Percentiles rank a stretch among this genome's conserved stretches.
Conservation (phyloP, 2,113 vertebrate genomes). For the Ia io region DNA sequence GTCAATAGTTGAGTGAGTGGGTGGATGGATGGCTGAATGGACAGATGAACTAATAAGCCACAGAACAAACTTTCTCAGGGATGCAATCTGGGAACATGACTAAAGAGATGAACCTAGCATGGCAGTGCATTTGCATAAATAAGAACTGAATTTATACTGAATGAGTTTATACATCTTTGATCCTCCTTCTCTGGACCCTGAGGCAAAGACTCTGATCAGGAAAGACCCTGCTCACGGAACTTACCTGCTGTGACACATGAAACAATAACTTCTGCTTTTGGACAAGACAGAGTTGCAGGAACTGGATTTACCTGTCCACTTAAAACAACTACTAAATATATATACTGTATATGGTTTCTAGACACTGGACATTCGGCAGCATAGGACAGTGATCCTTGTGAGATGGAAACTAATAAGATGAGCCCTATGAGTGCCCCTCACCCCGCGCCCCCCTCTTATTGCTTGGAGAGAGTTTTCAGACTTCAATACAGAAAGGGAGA, state of each 20-base stretch:
- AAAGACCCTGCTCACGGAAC: background rate
- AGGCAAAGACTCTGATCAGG: background rate
- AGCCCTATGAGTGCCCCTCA: accelerated
- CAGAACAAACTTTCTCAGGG: background rate
- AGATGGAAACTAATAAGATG: background rate
- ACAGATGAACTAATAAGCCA: background rate
- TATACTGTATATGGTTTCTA: background rate
- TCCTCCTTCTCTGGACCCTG: background rate
- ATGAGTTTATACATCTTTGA: background rate
- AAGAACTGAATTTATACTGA: background rate
- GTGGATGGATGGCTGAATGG: too few relatives aligned
- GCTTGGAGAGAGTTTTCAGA: background rate
- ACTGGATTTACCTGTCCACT: background rate
- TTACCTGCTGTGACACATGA: background rate
- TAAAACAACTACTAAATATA: background rate
- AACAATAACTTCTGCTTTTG: background rate
- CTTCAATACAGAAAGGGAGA: background rate
- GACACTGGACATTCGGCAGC: background rate
- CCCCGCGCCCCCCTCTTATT: too few relatives aligned
- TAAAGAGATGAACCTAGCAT: background rate
- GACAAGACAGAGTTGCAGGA: background rate
- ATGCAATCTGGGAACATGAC: background rate
- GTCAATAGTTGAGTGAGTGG: background rate
- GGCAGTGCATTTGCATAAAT: background rate
- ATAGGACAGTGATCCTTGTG: background rate